A percentile compares a stretch with the other conserved stretches of the same genome.
Conservation (phyloP, 2,888 invertebrate genomes). For the Cryptocephalus primarius region DNA sequence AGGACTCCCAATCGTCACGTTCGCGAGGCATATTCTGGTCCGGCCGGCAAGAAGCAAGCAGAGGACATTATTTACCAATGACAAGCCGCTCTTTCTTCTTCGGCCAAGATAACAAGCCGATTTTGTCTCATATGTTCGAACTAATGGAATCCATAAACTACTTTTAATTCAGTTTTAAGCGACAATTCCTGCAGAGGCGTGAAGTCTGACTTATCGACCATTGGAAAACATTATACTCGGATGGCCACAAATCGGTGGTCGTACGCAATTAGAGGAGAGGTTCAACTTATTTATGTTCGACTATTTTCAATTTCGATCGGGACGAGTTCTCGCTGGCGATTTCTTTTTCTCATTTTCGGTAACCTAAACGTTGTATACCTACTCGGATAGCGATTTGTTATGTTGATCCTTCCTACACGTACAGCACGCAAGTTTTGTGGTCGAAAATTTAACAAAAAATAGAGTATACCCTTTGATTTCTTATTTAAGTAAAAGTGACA, state of each 20-base stretch:
- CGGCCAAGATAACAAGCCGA: not conserved
- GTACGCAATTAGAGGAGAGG: no score
- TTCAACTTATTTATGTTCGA: not conserved
- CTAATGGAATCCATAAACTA: slow-evolving; percentile 34
- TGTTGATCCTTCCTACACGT: no score
- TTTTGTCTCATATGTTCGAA: slow-evolving; percentile 18
- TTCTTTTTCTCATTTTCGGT: no score
- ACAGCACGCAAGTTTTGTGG: no score
- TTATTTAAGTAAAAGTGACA: no score
- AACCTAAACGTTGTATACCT: no score
- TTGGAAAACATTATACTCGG: no score
- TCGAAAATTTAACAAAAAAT: no score
- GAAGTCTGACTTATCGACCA: not conserved
- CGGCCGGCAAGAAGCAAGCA: not conserved
- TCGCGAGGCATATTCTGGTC: no score
- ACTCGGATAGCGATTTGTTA: no score
- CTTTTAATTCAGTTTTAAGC: not conserved
- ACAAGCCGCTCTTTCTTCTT: not conserved
- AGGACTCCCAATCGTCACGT: not conserved
- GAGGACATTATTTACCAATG: not conserved
- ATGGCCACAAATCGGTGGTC: no score
- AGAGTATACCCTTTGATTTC: no score
- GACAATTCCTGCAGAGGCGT: not conserved
- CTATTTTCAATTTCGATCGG: not conserved
- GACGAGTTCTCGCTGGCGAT: not conserved